A percentile compares a stretch with the other conserved stretches of the same genome.
Evolutionary conservation across 1,140 invertebrate species (phyloP).

Genomic region (Hestina assimilis): DNA sequence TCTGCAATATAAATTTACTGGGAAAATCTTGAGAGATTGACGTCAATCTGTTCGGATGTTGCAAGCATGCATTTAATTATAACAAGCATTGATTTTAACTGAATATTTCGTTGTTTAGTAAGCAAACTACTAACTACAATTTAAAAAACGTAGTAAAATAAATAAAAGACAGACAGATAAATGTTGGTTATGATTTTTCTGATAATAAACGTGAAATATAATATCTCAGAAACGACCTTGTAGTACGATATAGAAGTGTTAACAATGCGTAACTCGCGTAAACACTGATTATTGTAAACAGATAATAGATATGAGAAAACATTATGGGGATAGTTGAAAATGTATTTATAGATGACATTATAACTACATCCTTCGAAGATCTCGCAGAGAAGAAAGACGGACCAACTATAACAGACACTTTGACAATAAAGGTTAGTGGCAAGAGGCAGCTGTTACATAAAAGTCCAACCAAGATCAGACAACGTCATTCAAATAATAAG

Average conservation of each 20-base stretch:
- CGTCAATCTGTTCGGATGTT: constrained; percentile 23
- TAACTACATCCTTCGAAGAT: neutral
- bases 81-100: neutral
- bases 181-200: no score
- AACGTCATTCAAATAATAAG: no score
- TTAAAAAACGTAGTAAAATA: no score
- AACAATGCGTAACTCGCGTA: constrained; percentile 24
- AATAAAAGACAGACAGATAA: no score
- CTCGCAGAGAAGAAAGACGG: neutral
- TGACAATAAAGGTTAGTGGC: neutral
- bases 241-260: constrained; percentile 13
- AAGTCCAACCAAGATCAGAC: no score
- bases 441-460: no score
- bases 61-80: constrained; percentile 1
- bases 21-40: constrained; percentile 13
- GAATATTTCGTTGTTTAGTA: neutral
- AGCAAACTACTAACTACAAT: no score
- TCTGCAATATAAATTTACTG: neutral
- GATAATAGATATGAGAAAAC: constrained; percentile 14
- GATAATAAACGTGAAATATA: constrained; percentile 6
- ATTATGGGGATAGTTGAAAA: constrained; percentile 2
- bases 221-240: constrained; percentile 18
- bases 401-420: no score
- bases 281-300: constrained; percentile 14
- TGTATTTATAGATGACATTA: neutral